phyloP scores from a whole-genome alignment of 2,888 invertebrate species.

The Cheilosia grossa region DNA sequence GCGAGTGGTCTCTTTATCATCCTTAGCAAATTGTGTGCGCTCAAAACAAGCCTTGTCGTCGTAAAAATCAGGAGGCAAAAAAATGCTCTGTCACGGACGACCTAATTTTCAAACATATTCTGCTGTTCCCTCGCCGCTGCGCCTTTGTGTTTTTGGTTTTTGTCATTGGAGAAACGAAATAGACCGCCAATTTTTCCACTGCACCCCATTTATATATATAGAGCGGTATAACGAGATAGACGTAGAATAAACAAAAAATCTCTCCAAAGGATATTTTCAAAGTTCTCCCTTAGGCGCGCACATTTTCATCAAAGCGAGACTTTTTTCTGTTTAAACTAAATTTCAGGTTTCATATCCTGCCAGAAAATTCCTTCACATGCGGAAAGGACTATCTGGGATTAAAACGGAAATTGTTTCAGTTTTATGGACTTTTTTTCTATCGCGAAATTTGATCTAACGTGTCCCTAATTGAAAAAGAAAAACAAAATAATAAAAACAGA shows the following conservation, averaged over 20 bases:
- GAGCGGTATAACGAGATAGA: background rate
- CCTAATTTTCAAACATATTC: conserved; percentile 59
- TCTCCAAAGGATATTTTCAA: conserved; percentile 55
- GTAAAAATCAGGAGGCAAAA: conserved; percentile 20
- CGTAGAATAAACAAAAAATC: background rate
- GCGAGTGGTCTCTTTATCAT: conserved; percentile 50
- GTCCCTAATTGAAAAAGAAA: conserved; percentile 65
- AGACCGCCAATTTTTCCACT: conserved; percentile 24
- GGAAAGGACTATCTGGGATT: conserved; percentile 57
- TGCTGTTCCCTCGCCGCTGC: background rate
- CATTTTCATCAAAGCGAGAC: conserved; percentile 48
- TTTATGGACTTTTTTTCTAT: conserved; percentile 67
- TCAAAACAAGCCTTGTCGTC: conserved; percentile 38
- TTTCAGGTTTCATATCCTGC: conserved; percentile 59
- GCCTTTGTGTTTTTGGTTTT: conserved; percentile 47
- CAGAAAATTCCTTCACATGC: conserved; percentile 58
- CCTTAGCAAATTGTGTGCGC: conserved; percentile 24
- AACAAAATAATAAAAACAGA: conserved; percentile 6
- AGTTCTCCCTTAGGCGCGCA: conserved; percentile 47
- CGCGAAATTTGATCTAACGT: conserved; percentile 63
- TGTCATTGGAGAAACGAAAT: conserved; percentile 31
- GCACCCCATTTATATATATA: conserved; percentile 6
- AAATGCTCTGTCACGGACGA: conserved; percentile 59
- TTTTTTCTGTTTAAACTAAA: conserved; percentile 36
- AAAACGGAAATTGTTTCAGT: conserved; percentile 72